Evolutionary conservation across 1,140 invertebrate genomes (phyloP).

Genomic region (Diabrotica undecimpunctata): DNA sequence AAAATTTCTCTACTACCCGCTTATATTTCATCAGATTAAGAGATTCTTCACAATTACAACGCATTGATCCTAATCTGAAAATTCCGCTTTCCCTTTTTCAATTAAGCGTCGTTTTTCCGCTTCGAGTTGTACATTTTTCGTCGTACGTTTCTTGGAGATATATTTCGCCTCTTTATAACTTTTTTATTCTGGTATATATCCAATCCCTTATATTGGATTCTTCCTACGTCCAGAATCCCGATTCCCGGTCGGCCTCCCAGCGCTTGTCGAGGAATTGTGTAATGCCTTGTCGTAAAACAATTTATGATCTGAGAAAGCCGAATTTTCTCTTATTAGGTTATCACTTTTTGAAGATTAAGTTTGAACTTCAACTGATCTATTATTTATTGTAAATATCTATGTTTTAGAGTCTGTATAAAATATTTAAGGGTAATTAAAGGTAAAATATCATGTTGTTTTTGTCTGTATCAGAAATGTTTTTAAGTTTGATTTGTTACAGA

Average conservation of each 20-base stretch:
- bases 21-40: too few species aligned
- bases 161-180: slow-evolving; percentile 1
- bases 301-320: background rate
- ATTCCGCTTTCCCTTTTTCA: background rate
- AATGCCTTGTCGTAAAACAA: slow-evolving; percentile 4
- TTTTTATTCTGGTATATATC: slow-evolving; percentile 3
- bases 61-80: background rate
- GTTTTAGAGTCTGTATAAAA: too few species aligned
- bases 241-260: background rate
- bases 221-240: background rate
- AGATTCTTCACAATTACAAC: background rate
- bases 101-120: background rate
- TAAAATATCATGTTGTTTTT: too few species aligned
- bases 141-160: background rate
- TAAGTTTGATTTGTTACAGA: too few species aligned
- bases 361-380: too few species aligned
- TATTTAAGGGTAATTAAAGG: too few species aligned
- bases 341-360: too few species aligned
- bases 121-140: background rate
- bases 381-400: too few species aligned
- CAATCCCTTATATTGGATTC: slow-evolving; percentile 2
- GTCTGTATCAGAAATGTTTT: too few species aligned
- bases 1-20: too few species aligned
- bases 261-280: slow-evolving; percentile 1
- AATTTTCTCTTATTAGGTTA: background rate